Evolutionary conservation across 2,797 vertebrate genomes (phyloP).

Genomic region (Acanthiza pusilla): DNA sequence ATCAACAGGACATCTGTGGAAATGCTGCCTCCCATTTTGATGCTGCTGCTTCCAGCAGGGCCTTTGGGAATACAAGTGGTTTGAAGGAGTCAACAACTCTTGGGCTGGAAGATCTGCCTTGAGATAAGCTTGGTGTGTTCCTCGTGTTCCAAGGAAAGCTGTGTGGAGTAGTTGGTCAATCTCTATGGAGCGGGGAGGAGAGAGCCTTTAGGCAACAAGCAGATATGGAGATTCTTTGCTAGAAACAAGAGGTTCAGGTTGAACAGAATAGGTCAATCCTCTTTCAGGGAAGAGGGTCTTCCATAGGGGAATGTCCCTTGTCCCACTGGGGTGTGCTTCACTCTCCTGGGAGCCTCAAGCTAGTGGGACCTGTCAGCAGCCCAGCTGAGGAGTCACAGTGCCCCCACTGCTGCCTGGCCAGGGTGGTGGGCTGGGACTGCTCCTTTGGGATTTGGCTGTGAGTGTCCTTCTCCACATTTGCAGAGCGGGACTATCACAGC

Average conservation of each 20-base stretch:
- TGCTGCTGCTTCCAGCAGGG: background rate
- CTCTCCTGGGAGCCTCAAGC: background rate
- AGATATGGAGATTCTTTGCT: background rate
- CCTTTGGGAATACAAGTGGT: background rate
- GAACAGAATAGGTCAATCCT: background rate
- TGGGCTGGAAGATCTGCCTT: background rate
- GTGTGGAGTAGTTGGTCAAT: background rate
- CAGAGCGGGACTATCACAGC: slow-evolving; percentile 93
- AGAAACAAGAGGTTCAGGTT: background rate
- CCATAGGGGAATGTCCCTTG: background rate
- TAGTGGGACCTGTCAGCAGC: background rate
- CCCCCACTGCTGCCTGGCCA: background rate
- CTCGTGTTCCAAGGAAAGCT: background rate
- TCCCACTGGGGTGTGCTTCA: background rate
- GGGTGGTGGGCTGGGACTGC: background rate
- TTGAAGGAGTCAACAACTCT: background rate
- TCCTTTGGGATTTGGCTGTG: background rate
- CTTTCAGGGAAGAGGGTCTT: background rate
- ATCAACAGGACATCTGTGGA: background rate
- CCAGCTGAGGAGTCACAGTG: background rate
- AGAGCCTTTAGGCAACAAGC: background rate
- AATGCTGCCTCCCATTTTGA: background rate
- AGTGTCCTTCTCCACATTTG: background rate
- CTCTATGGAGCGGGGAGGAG: background rate
- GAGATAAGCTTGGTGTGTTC: background rate